A percentile compares a stretch with the other conserved stretches of the same genome.
These are phyloP conservation scores for Balaeniceps rex DNA, from an alignment of 2,113 vertebrate genomes.

Conservation along the genomic window DNA sequence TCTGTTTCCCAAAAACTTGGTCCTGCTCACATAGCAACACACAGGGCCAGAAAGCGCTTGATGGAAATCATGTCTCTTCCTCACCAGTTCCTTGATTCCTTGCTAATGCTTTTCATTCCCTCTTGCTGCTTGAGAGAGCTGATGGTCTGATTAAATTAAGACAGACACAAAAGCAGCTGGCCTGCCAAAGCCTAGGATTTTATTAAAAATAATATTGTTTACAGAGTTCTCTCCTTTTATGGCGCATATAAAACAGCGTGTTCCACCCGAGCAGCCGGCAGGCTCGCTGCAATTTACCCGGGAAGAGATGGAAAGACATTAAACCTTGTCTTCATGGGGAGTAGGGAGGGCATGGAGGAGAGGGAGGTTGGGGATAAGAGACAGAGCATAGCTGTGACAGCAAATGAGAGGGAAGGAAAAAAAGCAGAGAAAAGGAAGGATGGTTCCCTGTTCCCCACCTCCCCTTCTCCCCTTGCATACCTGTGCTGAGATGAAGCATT, in stretches of 20 bases:
- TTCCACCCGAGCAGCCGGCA: conserved; percentile 5
- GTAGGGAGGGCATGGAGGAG: neutral
- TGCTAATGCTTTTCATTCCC: conserved; percentile 50
- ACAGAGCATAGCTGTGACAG: neutral
- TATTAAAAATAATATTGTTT: conserved; percentile 70
- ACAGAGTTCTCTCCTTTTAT: conserved; percentile 52
- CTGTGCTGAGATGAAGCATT: neutral
- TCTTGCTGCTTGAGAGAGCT: conserved; percentile 46
- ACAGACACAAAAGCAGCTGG: conserved; percentile 57
- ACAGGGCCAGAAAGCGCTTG: conserved; percentile 4
- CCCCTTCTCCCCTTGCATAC: neutral
- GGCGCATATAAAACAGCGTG: conserved; percentile 26
- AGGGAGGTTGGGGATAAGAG: neutral
- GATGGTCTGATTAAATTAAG: conserved; percentile 67
- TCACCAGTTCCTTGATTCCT: conserved; percentile 55
- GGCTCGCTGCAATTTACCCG: neutral
- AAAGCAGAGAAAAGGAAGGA: neutral
- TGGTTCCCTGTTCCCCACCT: neutral
- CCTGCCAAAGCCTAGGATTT: conserved; percentile 58
- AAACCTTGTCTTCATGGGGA: conserved; percentile 28
- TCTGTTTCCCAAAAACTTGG: neutral
- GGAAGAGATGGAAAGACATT: conserved; percentile 18
- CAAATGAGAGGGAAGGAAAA: neutral
- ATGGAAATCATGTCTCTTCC: conserved; percentile 36
- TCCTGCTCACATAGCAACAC: conserved; percentile 2